Conservation (phyloP, 2,797 vertebrate genomes). For the Danio jaintianensis region DNA sequence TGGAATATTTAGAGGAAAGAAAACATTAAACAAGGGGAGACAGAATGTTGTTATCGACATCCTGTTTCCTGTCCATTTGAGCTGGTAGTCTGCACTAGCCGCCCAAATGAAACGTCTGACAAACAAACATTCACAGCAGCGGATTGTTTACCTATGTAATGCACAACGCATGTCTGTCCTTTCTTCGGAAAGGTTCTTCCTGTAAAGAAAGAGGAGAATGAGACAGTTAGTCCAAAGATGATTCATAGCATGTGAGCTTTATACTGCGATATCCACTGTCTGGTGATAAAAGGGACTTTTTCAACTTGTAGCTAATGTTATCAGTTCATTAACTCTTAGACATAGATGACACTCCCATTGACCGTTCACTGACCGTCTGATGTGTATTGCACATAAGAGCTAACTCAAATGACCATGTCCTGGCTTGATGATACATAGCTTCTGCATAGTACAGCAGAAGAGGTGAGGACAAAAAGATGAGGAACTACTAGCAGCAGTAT, state of each 20-base stretch:
- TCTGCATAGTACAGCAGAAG: too few species aligned
- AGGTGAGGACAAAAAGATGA: too few species aligned
- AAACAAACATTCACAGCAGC: constrained; percentile 25
- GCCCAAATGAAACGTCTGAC: neutral
- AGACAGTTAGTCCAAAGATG: constrained; percentile 45
- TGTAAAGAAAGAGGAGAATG: constrained; percentile 68
- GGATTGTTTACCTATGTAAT: constrained; percentile 93
- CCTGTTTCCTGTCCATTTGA: constrained; percentile 81
- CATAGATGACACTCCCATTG: neutral
- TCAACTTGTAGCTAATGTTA: neutral
- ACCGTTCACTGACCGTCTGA: neutral
- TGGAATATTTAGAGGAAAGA: constrained; percentile 54
- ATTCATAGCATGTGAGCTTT: neutral
- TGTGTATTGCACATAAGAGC: neutral
- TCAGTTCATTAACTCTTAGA: neutral
- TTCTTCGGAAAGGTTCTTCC: constrained; percentile 99
- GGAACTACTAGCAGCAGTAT: too few species aligned
- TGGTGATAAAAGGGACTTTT: neutral
- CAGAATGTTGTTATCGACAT: constrained; percentile 68
- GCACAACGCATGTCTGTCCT: constrained; percentile 96
- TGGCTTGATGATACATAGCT: neutral
- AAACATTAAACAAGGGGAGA: constrained; percentile 58
- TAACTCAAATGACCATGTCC: neutral
- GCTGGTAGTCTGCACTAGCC: constrained; percentile 70
- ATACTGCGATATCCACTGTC: neutral